A percentile compares a stretch with the other conserved stretches of the same genome.
These are phyloP conservation scores for Lacanobia wlatinum DNA, from an alignment of 2,888 invertebrate genomes.

Conservation along the genomic window DNA sequence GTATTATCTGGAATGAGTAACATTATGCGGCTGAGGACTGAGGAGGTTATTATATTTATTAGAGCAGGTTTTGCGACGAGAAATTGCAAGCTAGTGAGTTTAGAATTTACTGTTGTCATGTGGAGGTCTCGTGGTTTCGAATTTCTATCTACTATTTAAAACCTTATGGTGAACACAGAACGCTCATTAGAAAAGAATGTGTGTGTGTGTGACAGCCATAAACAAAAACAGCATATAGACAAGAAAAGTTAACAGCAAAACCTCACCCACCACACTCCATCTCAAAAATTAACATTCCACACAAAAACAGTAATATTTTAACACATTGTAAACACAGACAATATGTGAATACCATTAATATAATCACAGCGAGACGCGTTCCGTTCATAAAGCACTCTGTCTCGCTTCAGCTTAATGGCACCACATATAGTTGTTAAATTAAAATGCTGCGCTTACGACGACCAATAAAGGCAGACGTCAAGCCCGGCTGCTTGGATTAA, in stretches of 20 bases:
- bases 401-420: constrained; percentile 51
- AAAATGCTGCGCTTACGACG: constrained; percentile 58
- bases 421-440: constrained; percentile 55
- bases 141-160: not conserved
- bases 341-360: constrained; percentile 42
- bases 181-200: not conserved
- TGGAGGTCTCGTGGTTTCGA: not conserved
- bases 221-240: not conserved
- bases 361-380: constrained; percentile 37
- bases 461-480: constrained; percentile 64
- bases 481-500: constrained; percentile 66
- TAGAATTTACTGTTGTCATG: not conserved
- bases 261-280: constrained; percentile 14
- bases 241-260: not conserved
- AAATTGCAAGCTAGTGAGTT: not conserved
- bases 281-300: constrained; percentile 21
- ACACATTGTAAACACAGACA: constrained; percentile 53
- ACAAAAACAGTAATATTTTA: constrained; percentile 43
- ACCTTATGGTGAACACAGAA: not conserved
- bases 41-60: constrained; percentile 39
- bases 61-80: constrained; percentile 30
- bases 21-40: constrained; percentile 40
- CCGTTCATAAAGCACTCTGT: constrained; percentile 49
- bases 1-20: constrained; percentile 54
- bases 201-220: not conserved